Evolutionary conservation across 2,797 vertebrate genomes (phyloP).

Genomic region (Silurus lanzhouensis): DNA sequence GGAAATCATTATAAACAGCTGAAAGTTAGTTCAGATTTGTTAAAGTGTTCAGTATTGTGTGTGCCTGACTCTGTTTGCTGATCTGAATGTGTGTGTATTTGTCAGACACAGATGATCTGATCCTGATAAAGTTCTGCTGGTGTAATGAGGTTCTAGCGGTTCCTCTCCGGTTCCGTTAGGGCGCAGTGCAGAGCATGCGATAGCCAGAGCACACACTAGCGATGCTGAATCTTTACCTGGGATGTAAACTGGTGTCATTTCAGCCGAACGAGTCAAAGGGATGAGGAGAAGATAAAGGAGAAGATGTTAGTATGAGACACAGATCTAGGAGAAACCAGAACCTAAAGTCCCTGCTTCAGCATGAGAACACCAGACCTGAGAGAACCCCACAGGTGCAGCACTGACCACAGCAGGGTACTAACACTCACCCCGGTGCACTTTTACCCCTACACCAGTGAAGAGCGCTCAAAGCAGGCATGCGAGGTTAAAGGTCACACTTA

Average conservation of each 20-base stretch:
- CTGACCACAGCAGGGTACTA: neutral
- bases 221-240: constrained; percentile 75
- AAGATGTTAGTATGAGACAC: constrained; percentile 42
- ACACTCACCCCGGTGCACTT: constrained; percentile 1
- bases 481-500: constrained; percentile 67
- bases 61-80: too few relatives aligned
- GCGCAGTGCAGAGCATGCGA: constrained; percentile 58
- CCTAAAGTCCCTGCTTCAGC: constrained; percentile 13
- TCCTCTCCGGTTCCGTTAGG: constrained; percentile 7
- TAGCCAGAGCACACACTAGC: constrained; percentile 52
- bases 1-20: neutral
- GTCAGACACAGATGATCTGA: neutral
- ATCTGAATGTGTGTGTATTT: too few relatives aligned
- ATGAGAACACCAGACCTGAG: constrained; percentile 33
- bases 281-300: constrained; percentile 36
- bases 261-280: constrained; percentile 43
- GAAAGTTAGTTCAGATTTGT: neutral
- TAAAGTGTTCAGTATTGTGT: neutral
- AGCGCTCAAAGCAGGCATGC: constrained; percentile 1
- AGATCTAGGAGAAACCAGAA: constrained; percentile 15
- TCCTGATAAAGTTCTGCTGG: neutral
- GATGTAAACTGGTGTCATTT: constrained; percentile 77
- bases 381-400: constrained; percentile 8
- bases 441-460: neutral
- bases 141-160: neutral